Base-by-base conservation (phyloP, 2,888 invertebrate genomes). In the Gryllus longicercus region DNA sequence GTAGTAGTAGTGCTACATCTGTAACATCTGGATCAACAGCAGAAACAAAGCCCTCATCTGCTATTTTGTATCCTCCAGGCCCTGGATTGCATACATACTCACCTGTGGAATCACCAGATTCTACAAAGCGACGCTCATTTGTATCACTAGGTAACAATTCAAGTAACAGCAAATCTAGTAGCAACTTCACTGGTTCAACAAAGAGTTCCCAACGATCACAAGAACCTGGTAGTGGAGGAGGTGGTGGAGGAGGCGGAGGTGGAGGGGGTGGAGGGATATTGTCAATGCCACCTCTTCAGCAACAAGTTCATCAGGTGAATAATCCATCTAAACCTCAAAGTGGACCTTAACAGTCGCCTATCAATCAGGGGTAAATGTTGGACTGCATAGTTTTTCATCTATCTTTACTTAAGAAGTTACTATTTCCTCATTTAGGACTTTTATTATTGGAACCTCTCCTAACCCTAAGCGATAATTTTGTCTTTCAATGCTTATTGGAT, bases 151-250 rank as follows among this genome's bases (percentile, higher is more conserved):
- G 90, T 16, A 93, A 93, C 86, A 92, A 93, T 84, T 93, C 93
- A 14, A 93, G 93, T 83, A 94, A 94, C 21, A 94, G 94, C 14
- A 94, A 94, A 85, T 94, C 94, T 0, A 93, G 93, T 79, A 92
- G 93, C 81, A 95, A 95, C 86, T 86, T 94, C 84, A 95, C 95
- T 0, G 92, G 91, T 2, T 92, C 92, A 74, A 93, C 93, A 0
- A 92, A 90, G 51, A 88, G 90, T 76, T 89, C 89, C 81, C 88
- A 88, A 80, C 87, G 88, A 81, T 83, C 83, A 14, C 83, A 82
- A 77, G 81, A 81, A 8, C 81, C 79, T 2, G 63, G 77, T 38
- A 76, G 76, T 51, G 38, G 51, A 18, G 77, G 51, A 11, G 77
- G 79, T 16, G 77, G 76, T 25, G 49, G 51, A 18, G 63, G 63